These are phyloP conservation scores for Clarias pachynema DNA, from an alignment of 2,797 vertebrate genomes.

Conservation along the genomic window DNA sequence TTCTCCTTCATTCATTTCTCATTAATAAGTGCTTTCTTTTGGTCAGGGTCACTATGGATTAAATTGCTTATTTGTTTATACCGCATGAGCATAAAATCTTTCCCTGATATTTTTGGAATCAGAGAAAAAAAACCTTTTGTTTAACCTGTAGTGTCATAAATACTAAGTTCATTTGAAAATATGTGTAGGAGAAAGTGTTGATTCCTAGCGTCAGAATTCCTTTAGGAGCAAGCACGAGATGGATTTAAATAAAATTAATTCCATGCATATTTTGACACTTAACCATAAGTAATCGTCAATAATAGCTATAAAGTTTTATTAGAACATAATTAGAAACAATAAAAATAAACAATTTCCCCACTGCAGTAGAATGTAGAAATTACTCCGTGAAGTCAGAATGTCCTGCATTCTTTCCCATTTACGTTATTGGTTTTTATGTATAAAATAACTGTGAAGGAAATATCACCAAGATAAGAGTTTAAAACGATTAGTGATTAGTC, in stretches of 20 bases:
- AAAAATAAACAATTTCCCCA: neutral
- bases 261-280: neutral
- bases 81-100: too few relatives aligned
- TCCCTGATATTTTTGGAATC: too few relatives aligned
- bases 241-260: neutral
- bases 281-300: neutral
- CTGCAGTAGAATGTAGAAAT: neutral
- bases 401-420: neutral
- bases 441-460: neutral
- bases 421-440: neutral
- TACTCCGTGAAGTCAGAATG: neutral
- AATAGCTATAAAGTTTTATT: neutral
- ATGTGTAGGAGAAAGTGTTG: neutral
- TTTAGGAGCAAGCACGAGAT: neutral
- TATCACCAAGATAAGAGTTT: neutral
- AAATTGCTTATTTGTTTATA: neutral
- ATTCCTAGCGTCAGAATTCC: neutral
- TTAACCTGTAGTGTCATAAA: neutral
- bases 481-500: neutral
- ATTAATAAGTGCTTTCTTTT: constrained; percentile 8
- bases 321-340: neutral
- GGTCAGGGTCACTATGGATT: neutral
- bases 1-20: neutral
- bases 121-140: too few relatives aligned
- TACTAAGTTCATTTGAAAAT: too few relatives aligned